These are phyloP conservation scores for Malachius bipustulatus DNA, from an alignment of 2,888 invertebrate species.

Conservation along the genomic window DNA sequence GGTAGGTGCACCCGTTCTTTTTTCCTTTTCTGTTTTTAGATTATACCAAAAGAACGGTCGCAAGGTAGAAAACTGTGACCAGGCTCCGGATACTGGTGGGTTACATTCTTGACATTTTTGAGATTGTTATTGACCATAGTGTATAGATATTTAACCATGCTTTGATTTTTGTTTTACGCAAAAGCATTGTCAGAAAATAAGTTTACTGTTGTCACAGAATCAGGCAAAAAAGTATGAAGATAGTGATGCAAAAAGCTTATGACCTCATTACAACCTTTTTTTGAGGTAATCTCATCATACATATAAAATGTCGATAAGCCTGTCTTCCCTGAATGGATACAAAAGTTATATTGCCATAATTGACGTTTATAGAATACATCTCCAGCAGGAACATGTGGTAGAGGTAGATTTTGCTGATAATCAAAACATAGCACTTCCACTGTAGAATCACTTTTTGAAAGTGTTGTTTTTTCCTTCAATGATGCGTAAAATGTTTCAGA, in stretches of 20 bases:
- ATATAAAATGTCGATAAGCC: constrained; percentile 16
- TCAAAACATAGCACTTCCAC: constrained; percentile 20
- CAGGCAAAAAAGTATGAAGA: constrained; percentile 10
- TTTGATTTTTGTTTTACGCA: constrained; percentile 15
- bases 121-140: constrained; percentile 8
- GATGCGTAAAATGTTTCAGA: constrained; percentile 17
- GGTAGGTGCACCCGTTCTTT: neutral
- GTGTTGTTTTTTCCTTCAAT: constrained; percentile 16
- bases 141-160: constrained; percentile 13
- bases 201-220: constrained; percentile 11
- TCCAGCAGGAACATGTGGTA: constrained; percentile 17
- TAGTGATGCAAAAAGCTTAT: constrained; percentile 16
- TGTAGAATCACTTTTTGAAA: constrained; percentile 14
- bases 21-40: constrained; percentile 13
- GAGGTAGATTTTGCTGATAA: constrained; percentile 20
- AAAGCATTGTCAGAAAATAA: constrained; percentile 18
- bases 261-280: constrained; percentile 16
- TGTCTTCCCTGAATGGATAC: constrained; percentile 17
- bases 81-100: constrained; percentile 12
- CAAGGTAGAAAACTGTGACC: constrained; percentile 16
- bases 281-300: constrained; percentile 15
- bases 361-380: constrained; percentile 21
- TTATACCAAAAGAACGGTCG: constrained; percentile 15
- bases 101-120: constrained; percentile 7
- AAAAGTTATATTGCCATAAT: constrained; percentile 20